Base-by-base conservation (phyloP, 2,797 vertebrate genomes). In the Synanceia verrucosa region DNA sequence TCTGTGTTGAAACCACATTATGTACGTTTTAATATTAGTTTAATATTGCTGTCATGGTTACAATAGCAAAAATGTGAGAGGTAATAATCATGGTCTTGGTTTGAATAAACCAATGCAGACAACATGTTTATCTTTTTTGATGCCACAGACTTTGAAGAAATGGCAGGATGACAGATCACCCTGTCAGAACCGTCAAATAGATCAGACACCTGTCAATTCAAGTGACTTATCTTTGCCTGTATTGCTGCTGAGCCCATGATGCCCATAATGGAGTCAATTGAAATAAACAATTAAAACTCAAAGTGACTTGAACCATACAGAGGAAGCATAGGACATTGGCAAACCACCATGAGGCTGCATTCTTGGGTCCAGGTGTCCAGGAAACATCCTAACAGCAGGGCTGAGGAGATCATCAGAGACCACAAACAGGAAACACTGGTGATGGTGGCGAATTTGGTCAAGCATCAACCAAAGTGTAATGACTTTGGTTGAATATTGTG, bases 391-490 rank as follows among this genome's bases (percentile, higher is more conserved):
- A n/a, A 9, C 47, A 19, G 41, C 43, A 24, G 47, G 67, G 33
- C 55, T 65, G 23, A 21, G n/a, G 23, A 50, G 37, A 59, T 11
- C 21, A 23, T 39, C 11, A 10, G 3, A 28, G 47, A 51, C 67
- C 59, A 59, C 37, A 31, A 48, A 41, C 36, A 61, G 36, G 46
- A 59, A 70, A 53, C 21, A 28, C 64, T 36, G 48, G 18, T 51
- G 28, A 34, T 26, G 41, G 33, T 44, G 16, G 33, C 8, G 37
- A 37, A 41, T n/a, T 48, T 51, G 51, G 55, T 78, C 47, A 4
- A 74, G 51, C 36, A 60, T 55, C 37, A 73, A 61, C 43, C 56
- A 73, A 73, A 59, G 64, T 57, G 57, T 61, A 55, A 11, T 34
- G 64, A 55, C 44, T n/a, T n/a, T 53, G 34, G 76, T 70, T 64